These are phyloP conservation scores for Oncorhynchus nerka DNA, from an alignment of 2,113 vertebrate genomes.

Conservation along the genomic window DNA sequence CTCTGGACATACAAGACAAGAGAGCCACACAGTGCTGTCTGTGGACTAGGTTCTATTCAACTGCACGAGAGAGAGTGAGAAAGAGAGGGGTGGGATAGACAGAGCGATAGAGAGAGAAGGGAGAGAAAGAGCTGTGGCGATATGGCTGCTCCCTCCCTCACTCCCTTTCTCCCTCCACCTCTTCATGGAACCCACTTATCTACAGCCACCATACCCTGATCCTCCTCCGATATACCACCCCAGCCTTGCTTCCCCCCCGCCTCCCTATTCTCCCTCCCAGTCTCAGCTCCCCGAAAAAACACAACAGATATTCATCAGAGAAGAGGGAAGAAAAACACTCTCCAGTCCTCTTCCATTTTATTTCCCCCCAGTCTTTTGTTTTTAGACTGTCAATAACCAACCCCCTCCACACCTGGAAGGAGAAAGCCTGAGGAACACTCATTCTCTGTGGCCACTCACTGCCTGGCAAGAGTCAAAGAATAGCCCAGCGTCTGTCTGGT, in stretches of 20 bases:
- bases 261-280: neutral
- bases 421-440: neutral
- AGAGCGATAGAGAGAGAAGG: neutral
- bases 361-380: neutral
- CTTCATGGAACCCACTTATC: neutral
- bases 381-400: neutral
- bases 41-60: neutral
- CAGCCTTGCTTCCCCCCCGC: neutral
- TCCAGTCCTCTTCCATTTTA: neutral
- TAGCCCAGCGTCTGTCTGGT: too few relatives aligned
- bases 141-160: neutral
- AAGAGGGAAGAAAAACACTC: neutral
- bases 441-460: neutral
- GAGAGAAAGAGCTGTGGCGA: neutral
- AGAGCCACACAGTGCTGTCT: neutral
- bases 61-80: neutral
- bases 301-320: neutral
- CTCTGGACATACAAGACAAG: neutral
- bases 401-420: neutral
- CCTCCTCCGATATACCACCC: neutral
- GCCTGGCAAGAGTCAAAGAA: neutral
- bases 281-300: neutral
- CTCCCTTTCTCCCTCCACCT: neutral
- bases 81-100: too few relatives aligned
- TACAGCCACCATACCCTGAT: neutral